Evolutionary conservation across 2,113 vertebrate genomes (phyloP).

Genomic region (Pycnonotus jocosus): DNA sequence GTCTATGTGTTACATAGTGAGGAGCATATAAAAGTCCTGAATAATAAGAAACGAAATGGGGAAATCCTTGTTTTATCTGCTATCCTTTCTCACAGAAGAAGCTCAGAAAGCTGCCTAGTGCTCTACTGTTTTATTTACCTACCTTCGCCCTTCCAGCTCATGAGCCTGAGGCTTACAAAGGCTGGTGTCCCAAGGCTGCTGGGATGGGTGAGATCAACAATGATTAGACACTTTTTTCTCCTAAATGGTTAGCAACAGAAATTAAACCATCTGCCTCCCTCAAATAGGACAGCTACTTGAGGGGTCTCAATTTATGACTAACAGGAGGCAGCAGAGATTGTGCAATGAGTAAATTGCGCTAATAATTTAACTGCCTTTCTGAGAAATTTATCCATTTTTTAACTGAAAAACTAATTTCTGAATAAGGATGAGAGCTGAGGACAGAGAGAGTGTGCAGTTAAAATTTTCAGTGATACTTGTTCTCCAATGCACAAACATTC

Average conservation of each 20-base stretch:
- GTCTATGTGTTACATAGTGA: neutral
- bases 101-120: neutral
- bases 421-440: neutral
- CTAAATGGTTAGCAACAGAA: neutral
- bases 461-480: neutral
- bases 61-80: neutral
- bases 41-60: neutral
- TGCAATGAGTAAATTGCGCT: neutral
- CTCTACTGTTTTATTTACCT: neutral
- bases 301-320: neutral
- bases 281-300: neutral
- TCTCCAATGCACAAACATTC: neutral
- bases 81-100: neutral
- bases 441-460: accelerated
- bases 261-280: neutral
- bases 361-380: neutral
- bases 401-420: neutral
- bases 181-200: neutral
- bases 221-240: neutral
- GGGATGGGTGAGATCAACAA: neutral
- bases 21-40: neutral
- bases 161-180: neutral
- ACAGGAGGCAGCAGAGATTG: neutral
- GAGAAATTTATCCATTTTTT: neutral
- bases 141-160: neutral